Conservation (phyloP, 2,113 vertebrate genomes). For the Micronycteris hirsuta region DNA sequence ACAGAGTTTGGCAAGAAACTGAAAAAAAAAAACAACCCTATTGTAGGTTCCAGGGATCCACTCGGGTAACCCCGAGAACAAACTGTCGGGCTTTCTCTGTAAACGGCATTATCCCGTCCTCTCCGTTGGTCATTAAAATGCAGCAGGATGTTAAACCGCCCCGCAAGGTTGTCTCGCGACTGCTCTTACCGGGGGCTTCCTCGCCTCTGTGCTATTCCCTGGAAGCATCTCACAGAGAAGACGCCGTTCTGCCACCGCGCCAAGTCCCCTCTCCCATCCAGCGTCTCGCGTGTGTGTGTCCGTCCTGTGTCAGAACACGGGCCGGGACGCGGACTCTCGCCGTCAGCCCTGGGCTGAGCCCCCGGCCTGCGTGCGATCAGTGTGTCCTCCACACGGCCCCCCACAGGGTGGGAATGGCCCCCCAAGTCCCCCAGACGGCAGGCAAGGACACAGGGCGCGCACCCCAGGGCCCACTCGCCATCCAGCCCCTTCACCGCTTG, state of each 20-base stretch:
- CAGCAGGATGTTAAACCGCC: constrained; percentile 19
- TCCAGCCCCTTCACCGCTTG: not conserved
- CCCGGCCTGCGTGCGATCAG: not conserved
- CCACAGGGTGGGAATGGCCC: not conserved
- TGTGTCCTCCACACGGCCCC: not conserved
- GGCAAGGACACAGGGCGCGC: not conserved
- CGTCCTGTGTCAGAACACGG: not conserved
- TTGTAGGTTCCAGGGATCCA: constrained; percentile 4
- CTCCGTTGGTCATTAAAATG: constrained; percentile 59
- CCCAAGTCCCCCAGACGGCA: not conserved
- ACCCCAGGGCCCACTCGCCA: not conserved
- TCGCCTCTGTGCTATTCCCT: not conserved
- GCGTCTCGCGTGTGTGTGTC: not conserved
- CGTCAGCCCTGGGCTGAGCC: not conserved
- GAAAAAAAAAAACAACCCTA: not conserved
- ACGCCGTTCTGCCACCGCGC: not conserved
- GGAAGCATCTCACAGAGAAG: not conserved
- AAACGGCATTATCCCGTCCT: constrained; percentile 49
- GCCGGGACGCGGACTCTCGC: not conserved
- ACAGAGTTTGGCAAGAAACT: not conserved
- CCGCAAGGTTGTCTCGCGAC: not conserved
- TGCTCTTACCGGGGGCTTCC: not conserved
- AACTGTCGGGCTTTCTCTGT: constrained; percentile 35
- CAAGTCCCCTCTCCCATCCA: not conserved
- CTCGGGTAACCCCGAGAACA: constrained; percentile 44